Conservation (phyloP, 2,888 invertebrate species). For the Clunio marinus region DNA sequence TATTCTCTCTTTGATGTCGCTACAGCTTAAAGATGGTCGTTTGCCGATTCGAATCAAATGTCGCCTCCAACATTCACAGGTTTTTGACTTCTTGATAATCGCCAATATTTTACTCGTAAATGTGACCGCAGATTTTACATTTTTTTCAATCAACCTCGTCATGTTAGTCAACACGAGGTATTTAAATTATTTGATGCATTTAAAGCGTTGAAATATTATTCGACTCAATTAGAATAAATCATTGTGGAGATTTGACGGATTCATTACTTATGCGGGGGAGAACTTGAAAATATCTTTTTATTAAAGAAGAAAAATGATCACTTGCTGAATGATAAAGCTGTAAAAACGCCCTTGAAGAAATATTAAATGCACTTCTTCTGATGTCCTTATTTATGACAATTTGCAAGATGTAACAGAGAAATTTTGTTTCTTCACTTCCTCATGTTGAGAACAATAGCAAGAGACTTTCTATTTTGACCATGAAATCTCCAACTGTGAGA, state of each 20-base stretch:
- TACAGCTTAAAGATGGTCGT: not conserved
- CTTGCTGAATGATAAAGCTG: too few relatives aligned
- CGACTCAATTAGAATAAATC: conserved; percentile 21
- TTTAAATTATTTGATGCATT: too few relatives aligned
- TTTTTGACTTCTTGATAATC: conserved; percentile 12
- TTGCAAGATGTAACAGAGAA: too few relatives aligned
- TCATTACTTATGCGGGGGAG: not conserved
- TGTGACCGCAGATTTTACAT: too few relatives aligned
- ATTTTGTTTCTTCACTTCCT: not conserved
- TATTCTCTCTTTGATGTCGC: not conserved
- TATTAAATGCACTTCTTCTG: not conserved
- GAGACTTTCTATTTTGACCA: conserved; percentile 11
- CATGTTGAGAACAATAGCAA: not conserved
- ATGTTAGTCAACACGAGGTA: too few relatives aligned
- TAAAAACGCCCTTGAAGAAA: too few relatives aligned
- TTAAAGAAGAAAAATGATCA: too few relatives aligned
- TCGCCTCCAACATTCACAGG: conserved; percentile 8
- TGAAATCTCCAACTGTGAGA: not conserved
- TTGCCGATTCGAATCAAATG: not conserved
- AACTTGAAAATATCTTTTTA: not conserved
- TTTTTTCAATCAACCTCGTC: too few relatives aligned
- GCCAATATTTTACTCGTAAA: too few relatives aligned
- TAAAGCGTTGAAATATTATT: too few relatives aligned
- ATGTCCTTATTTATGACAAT: not conserved
- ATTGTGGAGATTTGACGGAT: conserved; percentile 4